Base-by-base conservation (phyloP, 2,888 invertebrate genomes). In the Phragmatobia fuliginosa region DNA sequence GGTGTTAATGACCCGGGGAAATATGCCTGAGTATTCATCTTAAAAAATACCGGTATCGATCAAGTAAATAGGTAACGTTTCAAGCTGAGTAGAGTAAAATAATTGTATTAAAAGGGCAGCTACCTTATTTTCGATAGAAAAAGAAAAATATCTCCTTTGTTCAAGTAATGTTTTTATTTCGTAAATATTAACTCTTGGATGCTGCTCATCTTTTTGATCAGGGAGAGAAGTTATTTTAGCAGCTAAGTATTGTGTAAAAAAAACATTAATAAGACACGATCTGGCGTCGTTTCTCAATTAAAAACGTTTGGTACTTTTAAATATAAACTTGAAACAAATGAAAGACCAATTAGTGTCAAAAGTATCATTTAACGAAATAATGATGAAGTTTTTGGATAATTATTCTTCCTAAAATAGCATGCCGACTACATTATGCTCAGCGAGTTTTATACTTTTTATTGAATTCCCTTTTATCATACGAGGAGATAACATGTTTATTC, bases 31-130 rank as follows among this genome's bases (percentile, higher is more conserved):
- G 66, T 74, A 62, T 72, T 71, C 63, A 16, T 59, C 64, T 75
- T 67, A 74, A 31, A n/a, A 72, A 72, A 81, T 74, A 64, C 56
- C 69, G 77, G 72, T 77, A 67, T 73, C 62, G 31, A 7, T 71
- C 31, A 64, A 70, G 70, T 78, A 68, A 70, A 76, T 65, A 73
- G 41, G 58, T 63, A 33, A 45, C 61, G 62, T 80, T 70, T 45
- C 16, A 61, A 45, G 21, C 25, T 33, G 45, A 21, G 11, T n/a
- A 66, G 68, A 70, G 70, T 61, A 33, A 71, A 72, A 73, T 68
- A 59, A 71, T 69, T 74, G 68, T 67, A 63, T 73, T 70, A 66
- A 58, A 77, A 71, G 49, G 67, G 68, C 63, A 56, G 58, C 4
- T 52, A 7, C 16, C 16, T 59, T 59, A 49, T 33, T 32, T 32